Evolutionary conservation across 2,888 invertebrate genomes (phyloP).

Genomic region (Litoditis marina): DNA sequence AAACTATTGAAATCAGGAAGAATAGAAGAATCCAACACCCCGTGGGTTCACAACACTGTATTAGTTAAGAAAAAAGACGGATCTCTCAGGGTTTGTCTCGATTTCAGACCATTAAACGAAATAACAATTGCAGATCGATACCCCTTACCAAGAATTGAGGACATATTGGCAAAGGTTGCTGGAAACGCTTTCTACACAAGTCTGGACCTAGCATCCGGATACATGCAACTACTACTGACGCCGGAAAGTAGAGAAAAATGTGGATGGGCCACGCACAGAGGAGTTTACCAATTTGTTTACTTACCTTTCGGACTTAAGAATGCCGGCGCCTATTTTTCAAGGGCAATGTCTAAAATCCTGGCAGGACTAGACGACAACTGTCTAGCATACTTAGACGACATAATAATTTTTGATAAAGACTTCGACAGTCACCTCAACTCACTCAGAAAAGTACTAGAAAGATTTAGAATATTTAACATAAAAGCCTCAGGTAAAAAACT

Average conservation of each 20-base stretch:
- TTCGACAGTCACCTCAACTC: neutral
- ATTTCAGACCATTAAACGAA: conserved; percentile 34
- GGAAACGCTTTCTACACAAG: conserved; percentile 17
- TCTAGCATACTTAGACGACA: conserved; percentile 12
- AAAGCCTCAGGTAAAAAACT: conserved; percentile 30
- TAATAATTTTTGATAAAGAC: neutral
- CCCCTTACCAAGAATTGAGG: conserved; percentile 31
- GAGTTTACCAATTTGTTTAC: conserved; percentile 1
- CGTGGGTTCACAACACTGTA: conserved; percentile 30
- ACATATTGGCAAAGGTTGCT: conserved; percentile 20
- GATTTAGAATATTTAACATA: conserved; percentile 20
- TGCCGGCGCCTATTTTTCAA: neutral
- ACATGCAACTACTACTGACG: neutral
- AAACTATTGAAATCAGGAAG: conserved; percentile 21
- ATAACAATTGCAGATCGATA: conserved; percentile 32
- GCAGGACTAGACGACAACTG: conserved; percentile 5
- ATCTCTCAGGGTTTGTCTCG: conserved; percentile 32
- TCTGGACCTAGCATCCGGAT: conserved; percentile 23
- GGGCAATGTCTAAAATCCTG: neutral
- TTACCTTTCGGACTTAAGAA: conserved; percentile 7
- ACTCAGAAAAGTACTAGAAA: conserved; percentile 12
- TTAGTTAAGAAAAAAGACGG: conserved; percentile 43
- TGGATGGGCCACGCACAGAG: conserved; percentile 4
- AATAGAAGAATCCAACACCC: conserved; percentile 35
- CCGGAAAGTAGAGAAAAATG: neutral